Percentiles rank a stretch among this genome's conserved stretches.
phyloP scores from a whole-genome alignment of 2,888 invertebrate genomes.

The Kryphioiulus occultus region DNA sequence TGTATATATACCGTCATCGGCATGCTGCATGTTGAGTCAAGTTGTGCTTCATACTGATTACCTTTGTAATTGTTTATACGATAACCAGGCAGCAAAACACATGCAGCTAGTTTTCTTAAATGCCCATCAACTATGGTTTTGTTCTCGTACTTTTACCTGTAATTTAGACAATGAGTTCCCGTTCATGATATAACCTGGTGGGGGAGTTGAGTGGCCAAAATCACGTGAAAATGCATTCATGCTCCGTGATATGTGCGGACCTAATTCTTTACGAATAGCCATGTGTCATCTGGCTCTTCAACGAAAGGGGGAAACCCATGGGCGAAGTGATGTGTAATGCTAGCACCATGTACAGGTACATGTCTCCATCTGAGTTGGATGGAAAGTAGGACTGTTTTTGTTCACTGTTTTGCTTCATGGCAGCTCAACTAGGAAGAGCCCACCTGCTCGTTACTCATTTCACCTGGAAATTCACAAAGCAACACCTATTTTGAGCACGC shows the following conservation, averaged over 20 bases:
- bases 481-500: not conserved
- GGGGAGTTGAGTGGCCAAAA: not conserved
- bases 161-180: not conserved
- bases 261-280: not conserved
- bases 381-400: not conserved
- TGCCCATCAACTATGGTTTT: too few relatives aligned
- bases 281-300: not conserved
- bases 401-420: not conserved
- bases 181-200: not conserved
- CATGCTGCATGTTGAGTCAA: too few relatives aligned
- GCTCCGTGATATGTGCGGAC: not conserved
- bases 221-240: not conserved
- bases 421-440: not conserved
- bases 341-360: not conserved
- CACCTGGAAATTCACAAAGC: slow-evolving; percentile 23
- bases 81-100: too few relatives aligned
- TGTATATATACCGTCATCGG: too few relatives aligned
- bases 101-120: too few relatives aligned
- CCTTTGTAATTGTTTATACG: too few relatives aligned
- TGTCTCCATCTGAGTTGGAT: not conserved
- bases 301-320: not conserved
- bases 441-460: slow-evolving; percentile 16
- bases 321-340: not conserved
- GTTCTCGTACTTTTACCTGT: too few relatives aligned
- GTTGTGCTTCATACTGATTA: too few relatives aligned